Base-by-base conservation (phyloP, 2,888 invertebrate species). In the Stenolophus ochropezus region DNA sequence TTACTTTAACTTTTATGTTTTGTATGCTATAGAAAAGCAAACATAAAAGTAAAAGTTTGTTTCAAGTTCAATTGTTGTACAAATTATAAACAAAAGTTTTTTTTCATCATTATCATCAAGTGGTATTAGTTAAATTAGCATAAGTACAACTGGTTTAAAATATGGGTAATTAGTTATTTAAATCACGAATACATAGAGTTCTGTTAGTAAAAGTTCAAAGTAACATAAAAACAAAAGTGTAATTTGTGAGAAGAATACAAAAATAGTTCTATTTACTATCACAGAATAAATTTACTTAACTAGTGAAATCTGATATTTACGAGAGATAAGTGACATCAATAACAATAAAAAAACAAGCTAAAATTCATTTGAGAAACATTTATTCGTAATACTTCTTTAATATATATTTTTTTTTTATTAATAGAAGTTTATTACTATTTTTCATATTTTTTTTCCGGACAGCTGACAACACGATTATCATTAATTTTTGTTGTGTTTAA, bases 281-380 rank as follows among this genome's bases (percentile, higher is more conserved):
- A 71, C 47, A 73, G 65, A 73, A 73, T 73, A 73, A 73, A 73
- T 73, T 73, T 20, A 73, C 16, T 18, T 42, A 42, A 71, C 42
- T 73, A 47, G 73, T 20, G 73, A 73, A 73, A 73, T 47, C 73
- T 20, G 49, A 49, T 73, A 73, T 47, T 21, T 49, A 47, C 11
- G 3, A 5, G 56, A 56, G 21, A 20, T 20, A 56, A 56, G 18
- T 56, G 21, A 56, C 18, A 56, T 18, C 14, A 56, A 18, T 20
- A 18, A 56, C 21, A 18, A 6, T 14, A 18, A 20, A 2, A 0
- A 8, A 1, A 8, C 18, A 51, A n/a, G n/a, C n/a, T n/a, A n/a
- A n/a, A n/a, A 51, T 51, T 14, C 16, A 51, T 14, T 51, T 51
- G 1, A n/a, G 49, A 4, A 11, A 49, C 49, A 49, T 5, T n/a